Base-by-base conservation (phyloP, 2,888 invertebrate genomes). In the Escarpia spicata region DNA sequence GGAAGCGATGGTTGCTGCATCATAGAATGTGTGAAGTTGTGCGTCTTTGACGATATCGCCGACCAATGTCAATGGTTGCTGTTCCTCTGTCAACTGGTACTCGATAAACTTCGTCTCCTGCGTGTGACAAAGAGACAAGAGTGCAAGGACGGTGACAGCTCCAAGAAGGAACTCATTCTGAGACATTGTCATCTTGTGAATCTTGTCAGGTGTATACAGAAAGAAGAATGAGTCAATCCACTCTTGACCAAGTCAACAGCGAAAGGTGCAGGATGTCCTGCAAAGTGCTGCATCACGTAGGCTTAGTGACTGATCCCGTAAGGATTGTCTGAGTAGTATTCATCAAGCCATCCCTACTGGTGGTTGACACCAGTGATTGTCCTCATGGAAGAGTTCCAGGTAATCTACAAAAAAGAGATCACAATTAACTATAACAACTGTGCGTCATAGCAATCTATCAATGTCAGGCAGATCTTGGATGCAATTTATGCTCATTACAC, bases 21-120 rank as follows among this genome's bases (percentile, higher is more conserved):
- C 91, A 92, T 94, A 94, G 31, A 91, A 15, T 26, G 92, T 92
- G n/a, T 90, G 90, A 2, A 94, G 93, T 43, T 93, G 91, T 10
- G 93, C 93, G 90, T 94, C 94, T 37, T 92, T 91, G 37, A 92
- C 92, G 43, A 94, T 93, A 91, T 93, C 93, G 3, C 94, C 94
- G 19, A 94, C 93, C 75, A 93, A 93, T 10, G 94, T 93, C 2
- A 93, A 93, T 37, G 89, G 91, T 3, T 90, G 75, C 58, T 92
- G 92, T 89, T 94, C 94, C 93, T 94, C 94, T 75, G 75, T 75
- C 75, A 75, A 26, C 26, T n/a, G n/a, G n/a, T 45, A 89, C 58
- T 15, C 44, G 6, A 92, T 19, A 15, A 43, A 52, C 43, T 43
- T 45, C 6, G 92, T 52, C 26, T 37, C 52, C 58, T 58, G 45